Base-by-base conservation (phyloP, 1,140 invertebrate species). In the Aphidius ervi region DNA sequence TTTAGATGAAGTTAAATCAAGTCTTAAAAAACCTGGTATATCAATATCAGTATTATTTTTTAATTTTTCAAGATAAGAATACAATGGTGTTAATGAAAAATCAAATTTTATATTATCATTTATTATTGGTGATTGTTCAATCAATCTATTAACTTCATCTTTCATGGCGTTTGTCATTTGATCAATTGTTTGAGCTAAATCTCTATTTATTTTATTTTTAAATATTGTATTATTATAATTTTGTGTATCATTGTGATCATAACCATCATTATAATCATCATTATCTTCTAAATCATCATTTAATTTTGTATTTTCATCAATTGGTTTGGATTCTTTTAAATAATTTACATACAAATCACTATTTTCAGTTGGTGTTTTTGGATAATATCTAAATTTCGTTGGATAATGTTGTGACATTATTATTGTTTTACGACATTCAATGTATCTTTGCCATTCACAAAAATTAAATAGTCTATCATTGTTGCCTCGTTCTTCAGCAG, bases 381-480 rank as follows among this genome's bases (percentile, higher is more conserved):
- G 66, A 55, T 71, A 62, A 8, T 72, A 71, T 57, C 71, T 74
- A 3, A 75, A 65, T 62, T 74, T 80, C 9, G 85, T 83, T 20
- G 82, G 83, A 65, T 81, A 82, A 69, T 86, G 85, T 58, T 78
- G 68, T 42, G 78, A 73, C 0, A 72, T 63, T 3, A 88, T 63
- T 46, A 86, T 70, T 4, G 70, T 62, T 56, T 82, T 81, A 6
- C 87, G 79, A 68, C 85, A 82, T 63, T 84, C 82, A 3, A 88
- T 82, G 65, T 82, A 86, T 46, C 81, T 65, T 62, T 86, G 81
- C 87, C 87, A 89, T 39, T 87, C 81, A 9, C 75, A 71, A 67
- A 84, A 84, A 56, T 82, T 82, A 67, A 88, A 88, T 16, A 87
- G 76, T 48, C 75, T 75, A 3, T 71, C 67, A 3, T 70, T 46